Evolutionary conservation across 92 coral and sea anemone species (phyloP).

Genomic region (Hydrozoanthus gracilis): DNA sequence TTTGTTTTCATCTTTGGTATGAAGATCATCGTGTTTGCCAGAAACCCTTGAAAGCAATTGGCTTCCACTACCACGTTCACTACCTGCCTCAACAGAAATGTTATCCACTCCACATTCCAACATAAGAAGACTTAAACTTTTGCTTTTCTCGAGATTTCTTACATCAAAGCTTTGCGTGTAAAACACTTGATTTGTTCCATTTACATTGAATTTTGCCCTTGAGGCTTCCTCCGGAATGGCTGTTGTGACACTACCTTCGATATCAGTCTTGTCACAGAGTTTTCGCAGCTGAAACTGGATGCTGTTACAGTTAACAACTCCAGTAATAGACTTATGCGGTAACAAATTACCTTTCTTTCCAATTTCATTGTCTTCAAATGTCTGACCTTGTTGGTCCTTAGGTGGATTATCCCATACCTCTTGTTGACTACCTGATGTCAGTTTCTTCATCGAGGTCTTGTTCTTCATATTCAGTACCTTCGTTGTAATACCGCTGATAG

Average conservation of each 20-base stretch:
- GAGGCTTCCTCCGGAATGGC: constrained; percentile 89
- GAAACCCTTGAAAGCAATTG: constrained; percentile 68
- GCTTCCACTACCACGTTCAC: constrained; percentile 80
- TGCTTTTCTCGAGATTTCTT: constrained; percentile 56
- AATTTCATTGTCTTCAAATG: constrained; percentile 31
- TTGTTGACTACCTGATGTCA: background rate
- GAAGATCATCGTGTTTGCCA: constrained; percentile 1
- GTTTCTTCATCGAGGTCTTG: constrained; percentile 30
- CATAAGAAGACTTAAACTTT: constrained; percentile 80
- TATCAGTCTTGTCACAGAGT: constrained; percentile 87
- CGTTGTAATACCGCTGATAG: constrained; percentile 73
- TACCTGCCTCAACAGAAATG: constrained; percentile 80
- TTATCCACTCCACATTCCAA: constrained; percentile 94
- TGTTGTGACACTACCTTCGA: constrained; percentile 90
- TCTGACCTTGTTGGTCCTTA: constrained; percentile 33
- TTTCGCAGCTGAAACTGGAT: constrained; percentile 89
- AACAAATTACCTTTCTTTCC: background rate
- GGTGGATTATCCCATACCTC: background rate
- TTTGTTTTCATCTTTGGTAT: background rate
- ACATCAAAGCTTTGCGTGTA: constrained; percentile 65
- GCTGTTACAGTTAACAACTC: constrained; percentile 74
- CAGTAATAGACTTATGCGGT: constrained; percentile 53
- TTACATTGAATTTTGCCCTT: constrained; percentile 79
- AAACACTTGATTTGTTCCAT: constrained; percentile 68
- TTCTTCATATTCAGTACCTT: constrained; percentile 64